These are phyloP conservation scores for Cherax destructor DNA, from an alignment of 1,140 invertebrate species.

Conservation along the genomic window DNA sequence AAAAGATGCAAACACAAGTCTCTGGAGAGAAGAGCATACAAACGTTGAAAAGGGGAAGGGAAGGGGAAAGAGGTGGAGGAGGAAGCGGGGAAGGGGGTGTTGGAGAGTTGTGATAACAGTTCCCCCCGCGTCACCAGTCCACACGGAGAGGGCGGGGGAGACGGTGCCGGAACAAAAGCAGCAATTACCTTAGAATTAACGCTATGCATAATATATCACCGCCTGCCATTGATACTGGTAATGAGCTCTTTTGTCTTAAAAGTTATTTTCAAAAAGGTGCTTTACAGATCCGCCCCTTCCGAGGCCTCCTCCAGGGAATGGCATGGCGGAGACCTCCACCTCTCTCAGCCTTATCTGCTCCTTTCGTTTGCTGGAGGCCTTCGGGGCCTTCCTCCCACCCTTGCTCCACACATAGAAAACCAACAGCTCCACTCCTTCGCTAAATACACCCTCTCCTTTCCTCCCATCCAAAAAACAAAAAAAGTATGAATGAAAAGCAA, in stretches of 20 bases:
- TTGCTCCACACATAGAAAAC: too few species aligned
- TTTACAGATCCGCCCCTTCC: neutral
- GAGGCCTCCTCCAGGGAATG: neutral
- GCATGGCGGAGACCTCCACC: neutral
- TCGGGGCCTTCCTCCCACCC: neutral
- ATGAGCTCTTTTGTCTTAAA: constrained; percentile 63
- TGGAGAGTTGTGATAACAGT: neutral
- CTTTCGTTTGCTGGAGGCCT: too few species aligned
- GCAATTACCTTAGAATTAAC: constrained; percentile 56
- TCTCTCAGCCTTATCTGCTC: neutral
- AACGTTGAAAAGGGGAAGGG: neutral
- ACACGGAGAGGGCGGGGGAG: constrained; percentile 1
- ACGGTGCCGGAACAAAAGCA: constrained; percentile 22
- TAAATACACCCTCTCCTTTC: neutral
- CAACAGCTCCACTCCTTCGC: neutral
- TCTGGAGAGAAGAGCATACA: neutral
- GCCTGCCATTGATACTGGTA: constrained; percentile 50
- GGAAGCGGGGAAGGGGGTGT: neutral
- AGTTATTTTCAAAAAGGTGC: constrained; percentile 38
- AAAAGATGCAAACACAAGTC: too few species aligned
- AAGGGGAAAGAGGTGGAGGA: neutral
- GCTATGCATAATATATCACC: constrained; percentile 52
- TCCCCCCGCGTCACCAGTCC: constrained; percentile 25
- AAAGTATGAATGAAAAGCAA: constrained; percentile 13
- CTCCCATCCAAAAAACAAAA: constrained; percentile 15